These are phyloP conservation scores for Elachura formosa DNA, from an alignment of 2,113 vertebrate genomes.

Conservation along the genomic window DNA sequence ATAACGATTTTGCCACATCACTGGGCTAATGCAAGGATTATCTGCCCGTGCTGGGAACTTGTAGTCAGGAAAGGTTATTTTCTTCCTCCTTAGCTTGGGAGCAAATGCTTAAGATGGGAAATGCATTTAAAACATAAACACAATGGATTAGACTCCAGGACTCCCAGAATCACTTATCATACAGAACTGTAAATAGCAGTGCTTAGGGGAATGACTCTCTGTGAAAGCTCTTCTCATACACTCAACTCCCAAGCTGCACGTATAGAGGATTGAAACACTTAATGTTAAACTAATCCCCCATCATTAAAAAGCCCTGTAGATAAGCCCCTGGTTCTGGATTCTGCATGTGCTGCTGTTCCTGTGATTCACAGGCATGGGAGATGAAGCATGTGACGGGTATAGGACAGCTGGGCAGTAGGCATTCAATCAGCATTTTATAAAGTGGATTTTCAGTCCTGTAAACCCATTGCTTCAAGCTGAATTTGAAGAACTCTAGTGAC, in stretches of 20 bases:
- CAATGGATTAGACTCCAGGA: constrained; percentile 41
- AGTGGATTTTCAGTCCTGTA: background rate
- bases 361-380: background rate
- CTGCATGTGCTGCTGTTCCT: background rate
- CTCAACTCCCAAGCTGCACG: constrained; percentile 9
- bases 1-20: constrained; percentile 6
- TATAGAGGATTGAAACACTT: constrained; percentile 46
- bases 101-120: constrained; percentile 20
- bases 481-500: background rate
- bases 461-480: background rate
- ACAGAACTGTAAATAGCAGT: constrained; percentile 37
- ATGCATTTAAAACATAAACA: constrained; percentile 39
- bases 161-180: constrained; percentile 27
- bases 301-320: constrained; percentile 48
- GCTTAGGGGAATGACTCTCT: constrained; percentile 34
- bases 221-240: constrained; percentile 49
- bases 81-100: constrained; percentile 29
- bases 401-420: background rate
- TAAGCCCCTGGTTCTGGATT: constrained; percentile 16
- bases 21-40: background rate
- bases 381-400: background rate
- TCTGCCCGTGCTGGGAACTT: background rate
- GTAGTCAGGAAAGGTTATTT: constrained; percentile 22
- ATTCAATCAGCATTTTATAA: constrained; percentile 16
- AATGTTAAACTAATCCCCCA: constrained; percentile 57